phyloP scores from a whole-genome alignment of 1,140 invertebrate genomes.

The Cyclargus thomasi region DNA sequence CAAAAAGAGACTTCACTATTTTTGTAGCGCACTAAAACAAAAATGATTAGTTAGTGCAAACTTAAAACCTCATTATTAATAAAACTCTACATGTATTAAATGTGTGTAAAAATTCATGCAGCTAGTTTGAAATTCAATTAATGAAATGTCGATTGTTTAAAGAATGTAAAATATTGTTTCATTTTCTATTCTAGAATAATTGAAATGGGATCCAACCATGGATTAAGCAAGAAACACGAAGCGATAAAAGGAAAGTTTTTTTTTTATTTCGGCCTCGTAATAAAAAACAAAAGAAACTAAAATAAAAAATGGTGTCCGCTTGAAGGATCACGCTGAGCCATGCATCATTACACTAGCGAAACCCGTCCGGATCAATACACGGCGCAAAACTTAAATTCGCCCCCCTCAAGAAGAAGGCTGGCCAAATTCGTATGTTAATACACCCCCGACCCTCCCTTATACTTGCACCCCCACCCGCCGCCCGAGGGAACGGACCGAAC shows the following conservation, averaged over 20 bases:
- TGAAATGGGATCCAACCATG: neutral
- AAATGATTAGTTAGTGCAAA: neutral
- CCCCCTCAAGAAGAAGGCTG: slow-evolving; percentile 63
- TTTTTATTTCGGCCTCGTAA: neutral
- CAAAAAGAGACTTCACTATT: too few relatives aligned
- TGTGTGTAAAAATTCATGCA: neutral
- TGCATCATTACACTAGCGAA: slow-evolving; percentile 52
- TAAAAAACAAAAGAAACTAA: slow-evolving; percentile 8
- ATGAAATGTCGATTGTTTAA: neutral
- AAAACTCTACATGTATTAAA: neutral
- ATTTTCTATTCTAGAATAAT: neutral
- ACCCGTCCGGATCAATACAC: slow-evolving; percentile 63
- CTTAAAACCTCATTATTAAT: neutral
- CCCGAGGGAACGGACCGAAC: slow-evolving; percentile 61
- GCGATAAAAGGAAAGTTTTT: too few relatives aligned
- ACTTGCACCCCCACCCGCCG: slow-evolving; percentile 37
- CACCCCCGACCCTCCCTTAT: slow-evolving; percentile 35
- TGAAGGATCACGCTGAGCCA: slow-evolving; percentile 33
- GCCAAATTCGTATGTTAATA: slow-evolving; percentile 73
- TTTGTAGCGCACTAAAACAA: neutral
- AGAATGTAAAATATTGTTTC: neutral
- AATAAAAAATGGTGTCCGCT: slow-evolving; percentile 14
- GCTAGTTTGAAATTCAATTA: neutral
- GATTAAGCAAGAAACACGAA: too few relatives aligned
- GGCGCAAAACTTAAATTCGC: slow-evolving; percentile 68